A percentile compares a stretch with the other conserved stretches of the same genome.
These are phyloP conservation scores for Arrhopalites spinosus DNA, from an alignment of 2,888 invertebrate genomes.

Conservation along the genomic window DNA sequence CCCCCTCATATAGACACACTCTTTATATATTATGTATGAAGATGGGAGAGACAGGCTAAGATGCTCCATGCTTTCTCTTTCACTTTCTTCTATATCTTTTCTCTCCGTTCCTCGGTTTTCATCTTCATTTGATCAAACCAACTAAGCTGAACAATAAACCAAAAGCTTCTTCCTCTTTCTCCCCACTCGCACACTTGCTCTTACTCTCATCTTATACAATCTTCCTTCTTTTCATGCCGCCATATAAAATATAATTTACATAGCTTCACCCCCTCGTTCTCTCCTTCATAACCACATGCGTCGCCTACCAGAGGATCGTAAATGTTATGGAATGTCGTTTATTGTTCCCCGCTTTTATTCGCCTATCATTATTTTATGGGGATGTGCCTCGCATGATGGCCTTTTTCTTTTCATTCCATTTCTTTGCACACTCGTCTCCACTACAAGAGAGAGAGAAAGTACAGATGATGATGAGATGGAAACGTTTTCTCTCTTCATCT, in stretches of 20 bases:
- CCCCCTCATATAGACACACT: background rate
- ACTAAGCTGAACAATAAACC: background rate
- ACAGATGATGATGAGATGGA: no score
- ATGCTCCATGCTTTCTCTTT: background rate
- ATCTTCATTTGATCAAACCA: slow-evolving; percentile 14
- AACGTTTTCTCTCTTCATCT: no score
- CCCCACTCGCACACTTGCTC: background rate
- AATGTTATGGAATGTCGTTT: no score
- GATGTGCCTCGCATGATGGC: no score
- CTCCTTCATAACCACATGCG: no score
- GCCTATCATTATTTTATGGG: no score
- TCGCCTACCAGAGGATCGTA: no score
- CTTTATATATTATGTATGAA: background rate
- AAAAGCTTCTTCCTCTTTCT: background rate
- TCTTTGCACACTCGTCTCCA: no score
- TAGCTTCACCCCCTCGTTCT: no score
- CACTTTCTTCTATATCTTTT: background rate
- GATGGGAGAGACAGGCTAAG: background rate
- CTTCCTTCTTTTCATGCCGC: background rate
- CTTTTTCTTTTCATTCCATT: no score
- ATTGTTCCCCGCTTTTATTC: no score
- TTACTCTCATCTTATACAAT: background rate
- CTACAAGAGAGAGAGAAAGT: no score
- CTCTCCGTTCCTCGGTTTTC: background rate
- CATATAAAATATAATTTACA: background rate